Evolutionary conservation across 2,113 vertebrate genomes (phyloP).

Genomic region (Hiodon alosoides): DNA sequence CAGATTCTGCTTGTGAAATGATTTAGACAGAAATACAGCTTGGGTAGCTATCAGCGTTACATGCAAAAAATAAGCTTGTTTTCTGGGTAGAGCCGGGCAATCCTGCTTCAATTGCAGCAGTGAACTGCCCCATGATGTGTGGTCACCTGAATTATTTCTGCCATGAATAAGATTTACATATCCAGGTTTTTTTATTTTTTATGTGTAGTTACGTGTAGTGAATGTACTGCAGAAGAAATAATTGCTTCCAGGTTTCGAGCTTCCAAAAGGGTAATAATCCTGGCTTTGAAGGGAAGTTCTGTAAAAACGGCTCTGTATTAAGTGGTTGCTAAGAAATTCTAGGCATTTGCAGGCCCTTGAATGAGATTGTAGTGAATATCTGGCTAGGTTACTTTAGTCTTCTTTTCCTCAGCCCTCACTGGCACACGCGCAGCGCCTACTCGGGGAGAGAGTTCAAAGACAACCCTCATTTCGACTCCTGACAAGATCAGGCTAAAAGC

Average conservation of each 20-base stretch:
- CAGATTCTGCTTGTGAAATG: background rate
- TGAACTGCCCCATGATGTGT: too few relatives aligned
- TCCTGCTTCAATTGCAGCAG: too few relatives aligned
- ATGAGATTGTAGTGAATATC: slow-evolving; percentile 15
- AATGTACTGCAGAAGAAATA: slow-evolving; percentile 4
- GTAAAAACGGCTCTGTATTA: slow-evolving; percentile 14
- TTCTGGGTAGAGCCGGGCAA: too few relatives aligned
- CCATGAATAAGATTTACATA: background rate
- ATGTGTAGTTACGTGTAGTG: slow-evolving; percentile 5
- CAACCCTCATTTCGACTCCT: background rate
- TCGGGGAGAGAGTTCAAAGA: slow-evolving; percentile 28
- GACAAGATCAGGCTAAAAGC: slow-evolving; percentile 51
- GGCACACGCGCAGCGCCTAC: slow-evolving; percentile 36
- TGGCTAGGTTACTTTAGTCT: slow-evolving; percentile 45
- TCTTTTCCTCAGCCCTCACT: slow-evolving; percentile 36
- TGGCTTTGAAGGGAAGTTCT: slow-evolving; percentile 17
- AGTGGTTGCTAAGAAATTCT: slow-evolving; percentile 13
- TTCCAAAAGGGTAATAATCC: slow-evolving; percentile 13
- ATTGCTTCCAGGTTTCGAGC: background rate
- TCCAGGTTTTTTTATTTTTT: slow-evolving; percentile 1
- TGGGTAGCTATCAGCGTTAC: background rate
- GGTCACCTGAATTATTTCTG: background rate
- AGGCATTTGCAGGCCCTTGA: slow-evolving; percentile 7
- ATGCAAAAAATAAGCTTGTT: background rate
- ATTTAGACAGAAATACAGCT: background rate